Evolutionary conservation across 2,888 invertebrate species (phyloP).

Genomic region (Megaustenia siamemsis): DNA sequence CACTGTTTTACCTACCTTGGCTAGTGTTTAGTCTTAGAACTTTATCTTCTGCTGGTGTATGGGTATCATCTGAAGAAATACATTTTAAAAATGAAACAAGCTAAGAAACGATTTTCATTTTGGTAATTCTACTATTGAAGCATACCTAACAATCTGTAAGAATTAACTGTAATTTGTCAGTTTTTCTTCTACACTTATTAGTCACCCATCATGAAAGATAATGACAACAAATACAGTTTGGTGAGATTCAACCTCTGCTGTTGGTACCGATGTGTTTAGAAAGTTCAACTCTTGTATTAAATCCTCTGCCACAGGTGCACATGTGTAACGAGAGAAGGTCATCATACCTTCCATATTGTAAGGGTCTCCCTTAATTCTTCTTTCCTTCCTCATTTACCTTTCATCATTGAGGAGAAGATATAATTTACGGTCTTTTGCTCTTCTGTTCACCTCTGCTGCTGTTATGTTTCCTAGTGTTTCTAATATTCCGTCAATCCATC

Average conservation of each 20-base stretch:
- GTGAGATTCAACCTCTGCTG: neutral
- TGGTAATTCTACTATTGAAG: neutral
- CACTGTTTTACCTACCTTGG: neutral
- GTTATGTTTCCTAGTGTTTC: too few species aligned
- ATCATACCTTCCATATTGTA: too few species aligned
- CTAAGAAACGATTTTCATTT: neutral
- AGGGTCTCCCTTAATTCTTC: too few species aligned
- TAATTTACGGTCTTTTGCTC: too few species aligned
- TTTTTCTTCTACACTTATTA: neutral
- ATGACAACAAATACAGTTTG: neutral
- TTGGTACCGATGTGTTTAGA: too few species aligned
- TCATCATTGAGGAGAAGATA: too few species aligned
- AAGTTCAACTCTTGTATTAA: too few species aligned
- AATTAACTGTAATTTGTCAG: neutral
- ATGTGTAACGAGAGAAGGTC: too few species aligned
- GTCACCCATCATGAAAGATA: neutral
- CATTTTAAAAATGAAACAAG: neutral
- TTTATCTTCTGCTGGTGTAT: neutral
- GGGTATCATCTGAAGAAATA: constrained; percentile 17
- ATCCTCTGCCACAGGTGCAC: too few species aligned
- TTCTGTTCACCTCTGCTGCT: too few species aligned
- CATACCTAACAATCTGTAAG: neutral
- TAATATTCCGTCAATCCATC: too few species aligned
- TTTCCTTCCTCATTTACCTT: too few species aligned
- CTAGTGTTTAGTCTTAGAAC: constrained; percentile 20